Conservation (phyloP, 2,888 invertebrate genomes). For the Rotaria socialis region DNA sequence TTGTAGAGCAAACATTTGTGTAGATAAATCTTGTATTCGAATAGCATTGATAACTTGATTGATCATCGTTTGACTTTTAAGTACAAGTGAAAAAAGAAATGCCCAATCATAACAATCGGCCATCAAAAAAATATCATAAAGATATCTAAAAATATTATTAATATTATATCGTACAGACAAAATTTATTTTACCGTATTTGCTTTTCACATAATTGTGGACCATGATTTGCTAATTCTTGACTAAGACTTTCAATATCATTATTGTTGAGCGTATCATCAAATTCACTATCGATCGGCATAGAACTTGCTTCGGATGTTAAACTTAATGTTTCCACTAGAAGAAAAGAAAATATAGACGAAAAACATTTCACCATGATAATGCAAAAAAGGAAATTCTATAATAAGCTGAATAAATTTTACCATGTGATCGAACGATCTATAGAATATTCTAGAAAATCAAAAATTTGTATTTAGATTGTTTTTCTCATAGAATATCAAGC, state of each 20-base stretch:
- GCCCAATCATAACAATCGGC: slow-evolving; percentile 43
- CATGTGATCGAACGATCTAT: too few relatives aligned
- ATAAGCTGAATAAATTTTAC: too few relatives aligned
- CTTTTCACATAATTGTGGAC: slow-evolving; percentile 28
- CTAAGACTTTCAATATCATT: slow-evolving; percentile 30
- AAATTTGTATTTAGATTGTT: too few relatives aligned
- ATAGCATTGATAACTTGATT: slow-evolving; percentile 36
- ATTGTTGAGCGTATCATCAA: background rate
- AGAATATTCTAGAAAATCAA: too few relatives aligned
- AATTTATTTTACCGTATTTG: background rate
- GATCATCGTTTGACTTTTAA: slow-evolving; percentile 35
- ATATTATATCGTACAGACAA: too few relatives aligned
- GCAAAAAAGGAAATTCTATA: too few relatives aligned
- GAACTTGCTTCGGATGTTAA: slow-evolving; percentile 34
- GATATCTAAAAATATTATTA: background rate
- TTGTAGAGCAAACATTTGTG: slow-evolving; percentile 23
- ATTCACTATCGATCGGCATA: slow-evolving; percentile 1
- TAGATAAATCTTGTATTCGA: slow-evolving; percentile 16
- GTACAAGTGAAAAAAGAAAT: slow-evolving; percentile 36
- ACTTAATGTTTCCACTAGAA: slow-evolving; percentile 28
- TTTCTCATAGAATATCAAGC: too few relatives aligned
- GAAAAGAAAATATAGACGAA: background rate
- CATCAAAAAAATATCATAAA: slow-evolving; percentile 37
- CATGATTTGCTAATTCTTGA: slow-evolving; percentile 33
- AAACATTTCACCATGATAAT: background rate